Evolutionary conservation across 1,140 invertebrate genomes (phyloP).

Genomic region (Coelopa frigida): DNA sequence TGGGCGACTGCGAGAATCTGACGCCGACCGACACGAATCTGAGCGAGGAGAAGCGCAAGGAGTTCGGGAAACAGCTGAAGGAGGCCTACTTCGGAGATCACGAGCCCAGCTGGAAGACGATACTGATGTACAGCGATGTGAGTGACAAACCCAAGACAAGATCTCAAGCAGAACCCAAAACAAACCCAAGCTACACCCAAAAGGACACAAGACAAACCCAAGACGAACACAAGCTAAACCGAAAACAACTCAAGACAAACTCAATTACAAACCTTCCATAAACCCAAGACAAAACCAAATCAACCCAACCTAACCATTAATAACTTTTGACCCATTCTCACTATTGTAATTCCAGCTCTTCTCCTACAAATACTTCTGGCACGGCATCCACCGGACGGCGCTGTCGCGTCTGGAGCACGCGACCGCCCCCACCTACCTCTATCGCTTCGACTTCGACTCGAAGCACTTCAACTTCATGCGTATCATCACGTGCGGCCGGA

Average conservation of each 20-base stretch:
- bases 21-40: conserved; percentile 29
- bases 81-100: conserved; percentile 30
- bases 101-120: conserved; percentile 21
- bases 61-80: conserved; percentile 23
- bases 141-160: no score
- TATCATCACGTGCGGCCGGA: conserved; percentile 43
- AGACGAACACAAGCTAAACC: no score
- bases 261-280: no score
- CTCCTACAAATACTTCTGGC: conserved; percentile 45
- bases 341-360: conserved; percentile 37
- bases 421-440: conserved; percentile 44
- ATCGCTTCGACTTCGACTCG: conserved; percentile 46
- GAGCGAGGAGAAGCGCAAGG: conserved; percentile 24
- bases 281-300: no score
- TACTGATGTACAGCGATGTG: conserved; percentile 41
- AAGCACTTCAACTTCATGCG: conserved; percentile 39
- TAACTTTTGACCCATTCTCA: no score
- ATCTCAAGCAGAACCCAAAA: no score
- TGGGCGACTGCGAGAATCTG: conserved; percentile 31
- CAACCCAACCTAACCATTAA: background rate
- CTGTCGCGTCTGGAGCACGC: conserved; percentile 32
- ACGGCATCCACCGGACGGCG: conserved; percentile 43
- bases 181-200: no score
- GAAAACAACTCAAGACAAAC: no score
- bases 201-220: no score